Conservation (phyloP, 2,113 vertebrate genomes). For the Symphodus melops region DNA sequence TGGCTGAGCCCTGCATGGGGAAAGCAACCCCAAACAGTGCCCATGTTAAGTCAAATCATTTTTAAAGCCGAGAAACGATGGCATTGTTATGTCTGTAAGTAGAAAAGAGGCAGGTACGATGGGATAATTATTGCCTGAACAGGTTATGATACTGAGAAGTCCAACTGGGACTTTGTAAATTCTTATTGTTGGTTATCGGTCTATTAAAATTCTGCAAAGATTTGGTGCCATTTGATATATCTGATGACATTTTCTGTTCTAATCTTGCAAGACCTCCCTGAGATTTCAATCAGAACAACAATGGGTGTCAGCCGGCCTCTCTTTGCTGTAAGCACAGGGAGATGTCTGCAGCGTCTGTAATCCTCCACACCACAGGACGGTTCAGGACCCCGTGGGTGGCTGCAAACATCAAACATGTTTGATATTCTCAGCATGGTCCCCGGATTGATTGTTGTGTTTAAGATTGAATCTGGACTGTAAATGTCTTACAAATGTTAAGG, state of each 20-base stretch:
- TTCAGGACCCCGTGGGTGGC: constrained; percentile 40
- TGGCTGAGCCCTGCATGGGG: too few relatives aligned
- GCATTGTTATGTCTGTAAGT: too few relatives aligned
- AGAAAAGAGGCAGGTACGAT: too few relatives aligned
- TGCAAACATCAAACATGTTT: constrained; percentile 59
- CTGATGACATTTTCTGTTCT: constrained; percentile 26
- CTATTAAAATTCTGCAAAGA: neutral
- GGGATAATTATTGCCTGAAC: neutral
- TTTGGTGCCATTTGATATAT: neutral
- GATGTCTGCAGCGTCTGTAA: constrained; percentile 20
- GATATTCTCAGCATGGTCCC: constrained; percentile 21
- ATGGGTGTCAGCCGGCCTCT: neutral
- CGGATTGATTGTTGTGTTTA: constrained; percentile 36
- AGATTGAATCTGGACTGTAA: constrained; percentile 58
- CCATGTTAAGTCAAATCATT: too few relatives aligned
- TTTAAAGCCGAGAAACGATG: too few relatives aligned
- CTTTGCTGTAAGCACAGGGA: neutral
- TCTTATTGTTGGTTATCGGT: neutral
- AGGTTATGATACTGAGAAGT: neutral
- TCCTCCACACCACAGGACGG: constrained; percentile 26
- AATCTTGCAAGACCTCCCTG: constrained; percentile 14
- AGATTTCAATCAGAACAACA: constrained; percentile 30
- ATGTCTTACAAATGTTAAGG: constrained; percentile 57
- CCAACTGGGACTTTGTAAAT: neutral
- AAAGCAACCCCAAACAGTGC: too few relatives aligned